Evolutionary conservation across 2,113 vertebrate genomes (phyloP), one percentile per base, ranked within the genome.

Genomic region (Lepisosteus osseus): DNA sequence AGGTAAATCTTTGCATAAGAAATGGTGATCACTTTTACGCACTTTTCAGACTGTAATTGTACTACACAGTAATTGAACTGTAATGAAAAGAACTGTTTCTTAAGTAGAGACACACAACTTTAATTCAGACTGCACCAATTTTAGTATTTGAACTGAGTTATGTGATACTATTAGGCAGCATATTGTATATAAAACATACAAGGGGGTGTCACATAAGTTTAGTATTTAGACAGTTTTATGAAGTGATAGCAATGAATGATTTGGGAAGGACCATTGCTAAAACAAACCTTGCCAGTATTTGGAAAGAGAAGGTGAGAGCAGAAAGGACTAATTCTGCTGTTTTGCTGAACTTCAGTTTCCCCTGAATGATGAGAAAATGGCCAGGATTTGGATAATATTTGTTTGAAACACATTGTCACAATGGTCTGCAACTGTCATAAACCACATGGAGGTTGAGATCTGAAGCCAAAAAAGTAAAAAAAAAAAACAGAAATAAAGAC

Each of bases 181-280:
- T 51, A 61, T 13, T 73, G 57, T 68, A 67, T 73, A 62, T 68
- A 73, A 45, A 67, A 68, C 57, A 68, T 73, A n/a, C 14, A 72
- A 76, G 73, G 71, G 75, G 75, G 70, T 76, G 56, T 70, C 69
- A 72, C 57, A 4, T 15, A 66, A 68, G 65, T 7, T 68, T 75
- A 66, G 67, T 67, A 51, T 68, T 62, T 70, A 61, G 78, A 45
- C 76, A 68, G 54, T 5, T 83, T 83, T 81, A 83, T 73, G 69
- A 75, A 74, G 73, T 70, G 70, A 79, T 75, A 74, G 74, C 77
- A 77, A 76, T 62, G 71, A 82, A 77, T 65, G 78, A 77, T 76
- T 78, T 83, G 66, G 69, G 71, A 69, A 68, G 72, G 56, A 71
- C 66, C 68, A 81, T 84, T 85, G 78, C 78, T 86, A 84, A 81